Base-by-base conservation (phyloP, 2,797 vertebrate species). In the Falco rusticolus region DNA sequence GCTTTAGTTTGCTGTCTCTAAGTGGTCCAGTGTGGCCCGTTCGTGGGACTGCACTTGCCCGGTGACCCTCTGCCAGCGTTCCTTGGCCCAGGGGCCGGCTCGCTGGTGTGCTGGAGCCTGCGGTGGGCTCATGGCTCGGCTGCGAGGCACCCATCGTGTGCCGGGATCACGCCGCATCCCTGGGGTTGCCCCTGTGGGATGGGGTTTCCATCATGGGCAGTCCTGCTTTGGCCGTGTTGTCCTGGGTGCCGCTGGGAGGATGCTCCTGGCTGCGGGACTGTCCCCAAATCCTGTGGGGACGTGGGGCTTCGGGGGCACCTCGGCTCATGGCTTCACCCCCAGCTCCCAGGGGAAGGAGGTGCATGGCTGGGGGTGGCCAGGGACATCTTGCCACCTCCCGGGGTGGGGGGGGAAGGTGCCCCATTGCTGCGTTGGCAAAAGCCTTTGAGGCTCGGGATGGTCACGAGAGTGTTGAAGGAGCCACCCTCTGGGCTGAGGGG, bases 211-310 rank as follows among this genome's bases (percentile, higher is more conserved):
- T 50, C 21, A 8, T 0, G 0, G 33, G 22, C 0, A 3, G 17
- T 57, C 29, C 29, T 0, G 0, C 50, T 64, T 4, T 41, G 41
- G 17, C 22, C 26, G 0, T 1, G 1, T 0, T 0, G 2, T 29
- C 11, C 74, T 19, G 47, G 59, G 8, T 33, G 65, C 48, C 71
- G 29, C 84, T 11, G 47, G 34, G 41, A 45, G 21, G 57, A 11
- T 51, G 50, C 5, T 90, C 11, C 61, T 26, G 64, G 50, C 26
- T 37, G 60, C 51, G 12, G 56, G 31, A 15, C 18, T 16, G 53
- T 50, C 57, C 63, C 76, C 53, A 59, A 4, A 26, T 5, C 12
- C 48, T 18, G 7, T 5, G 0, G 48, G n/a, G 25, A 53, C 16
- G 1, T 6, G 60, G 18, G 29, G 16, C 20, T 93, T 29, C 16